Conservation (phyloP, 2,797 vertebrate genomes). For the Tapera naevia region DNA sequence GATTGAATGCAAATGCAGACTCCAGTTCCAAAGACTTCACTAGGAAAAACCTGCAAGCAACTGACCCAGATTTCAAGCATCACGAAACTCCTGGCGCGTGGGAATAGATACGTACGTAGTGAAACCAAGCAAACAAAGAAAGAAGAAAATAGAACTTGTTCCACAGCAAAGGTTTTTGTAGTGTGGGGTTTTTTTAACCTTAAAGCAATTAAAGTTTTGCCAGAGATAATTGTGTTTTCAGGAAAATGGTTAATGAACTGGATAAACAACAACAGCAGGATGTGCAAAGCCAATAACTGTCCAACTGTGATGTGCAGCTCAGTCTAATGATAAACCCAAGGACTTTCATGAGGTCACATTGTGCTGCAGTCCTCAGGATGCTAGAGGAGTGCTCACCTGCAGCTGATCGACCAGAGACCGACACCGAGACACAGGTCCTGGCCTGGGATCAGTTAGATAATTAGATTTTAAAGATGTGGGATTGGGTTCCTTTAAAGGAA, state of each 20-base stretch:
- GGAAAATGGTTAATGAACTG: slow-evolving; percentile 66
- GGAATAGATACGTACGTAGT: neutral
- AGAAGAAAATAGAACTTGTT: slow-evolving; percentile 18
- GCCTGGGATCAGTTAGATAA: neutral
- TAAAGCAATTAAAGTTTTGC: slow-evolving; percentile 51
- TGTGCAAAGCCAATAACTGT: slow-evolving; percentile 60
- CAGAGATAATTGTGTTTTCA: slow-evolving; percentile 69
- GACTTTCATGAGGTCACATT: slow-evolving; percentile 42
- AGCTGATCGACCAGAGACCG: neutral
- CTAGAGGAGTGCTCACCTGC: neutral
- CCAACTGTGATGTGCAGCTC: slow-evolving; percentile 51
- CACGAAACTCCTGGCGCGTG: neutral
- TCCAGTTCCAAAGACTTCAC: neutral
- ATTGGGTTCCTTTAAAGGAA: neutral
- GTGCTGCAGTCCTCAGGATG: neutral
- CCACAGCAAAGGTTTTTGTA: neutral
- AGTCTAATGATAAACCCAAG: slow-evolving; percentile 52
- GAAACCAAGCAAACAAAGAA: neutral
- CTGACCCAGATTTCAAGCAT: neutral
- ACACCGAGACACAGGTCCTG: neutral
- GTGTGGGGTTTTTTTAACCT: neutral
- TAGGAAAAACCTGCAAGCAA: neutral
- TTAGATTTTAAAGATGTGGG: neutral
- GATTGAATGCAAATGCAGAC: neutral
- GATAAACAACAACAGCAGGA: slow-evolving; percentile 61